These are phyloP conservation scores for Bombus confusus DNA, from an alignment of 1,140 invertebrate genomes.

Conservation along the genomic window DNA sequence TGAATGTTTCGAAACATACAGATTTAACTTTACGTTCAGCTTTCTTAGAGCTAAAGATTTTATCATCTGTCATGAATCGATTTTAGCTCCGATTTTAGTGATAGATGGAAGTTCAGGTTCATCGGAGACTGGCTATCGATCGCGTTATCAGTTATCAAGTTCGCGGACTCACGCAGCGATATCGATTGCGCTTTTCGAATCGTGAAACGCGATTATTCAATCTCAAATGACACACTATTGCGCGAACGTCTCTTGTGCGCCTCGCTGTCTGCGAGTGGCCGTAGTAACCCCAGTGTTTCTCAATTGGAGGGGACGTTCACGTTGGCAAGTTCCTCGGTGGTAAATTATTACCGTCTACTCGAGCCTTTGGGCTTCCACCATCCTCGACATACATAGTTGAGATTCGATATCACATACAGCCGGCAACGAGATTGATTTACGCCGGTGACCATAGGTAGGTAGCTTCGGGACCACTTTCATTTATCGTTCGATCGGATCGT, in stretches of 20 bases:
- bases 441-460: no score
- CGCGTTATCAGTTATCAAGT: conserved; percentile 40
- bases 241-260: conserved; percentile 53
- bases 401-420: background rate
- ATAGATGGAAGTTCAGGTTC: background rate
- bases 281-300: conserved; percentile 53
- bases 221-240: conserved; percentile 61
- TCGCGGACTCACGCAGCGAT: background rate
- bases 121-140: background rate
- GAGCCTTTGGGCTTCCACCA: background rate
- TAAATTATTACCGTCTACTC: background rate
- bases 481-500: background rate
- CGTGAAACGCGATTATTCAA: conserved; percentile 65
- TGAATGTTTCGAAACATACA: background rate
- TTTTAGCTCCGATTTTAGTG: background rate
- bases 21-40: background rate
- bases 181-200: conserved; percentile 53
- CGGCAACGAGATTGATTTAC: conserved; percentile 6
- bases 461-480: background rate
- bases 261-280: conserved; percentile 58
- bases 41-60: background rate
- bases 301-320: conserved; percentile 19
- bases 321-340: background rate
- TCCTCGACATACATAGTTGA: background rate
- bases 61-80: background rate